phyloP scores from a whole-genome alignment of 2,797 vertebrate genomes.

The Sebastes goodei region DNA sequence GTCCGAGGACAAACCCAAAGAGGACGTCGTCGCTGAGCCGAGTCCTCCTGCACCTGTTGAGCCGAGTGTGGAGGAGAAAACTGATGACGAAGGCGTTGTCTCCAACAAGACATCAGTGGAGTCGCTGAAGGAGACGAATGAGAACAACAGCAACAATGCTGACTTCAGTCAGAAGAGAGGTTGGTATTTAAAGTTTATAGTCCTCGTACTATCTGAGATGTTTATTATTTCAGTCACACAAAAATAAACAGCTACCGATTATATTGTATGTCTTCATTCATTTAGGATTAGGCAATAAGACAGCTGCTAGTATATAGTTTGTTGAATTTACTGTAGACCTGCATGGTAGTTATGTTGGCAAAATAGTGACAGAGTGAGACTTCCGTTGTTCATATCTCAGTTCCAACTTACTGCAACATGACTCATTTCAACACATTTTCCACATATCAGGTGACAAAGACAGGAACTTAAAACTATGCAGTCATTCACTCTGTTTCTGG shows the following conservation, averaged over 20 bases:
- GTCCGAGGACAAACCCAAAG: conserved; percentile 44
- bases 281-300: background rate
- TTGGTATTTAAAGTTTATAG: conserved; percentile 29
- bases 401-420: background rate
- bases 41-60: conserved; percentile 38
- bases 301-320: background rate
- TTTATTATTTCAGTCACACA: background rate
- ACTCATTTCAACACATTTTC: conserved; percentile 29
- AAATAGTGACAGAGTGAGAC: background rate
- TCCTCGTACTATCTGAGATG: background rate
- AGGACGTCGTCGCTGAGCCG: background rate
- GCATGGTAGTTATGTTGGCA: background rate
- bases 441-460: background rate
- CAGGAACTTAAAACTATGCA: background rate
- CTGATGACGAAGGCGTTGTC: conserved; percentile 40
- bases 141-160: conserved; percentile 71
- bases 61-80: conserved; percentile 48
- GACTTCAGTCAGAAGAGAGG: conserved; percentile 30
- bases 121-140: conserved; percentile 66
- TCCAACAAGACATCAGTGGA: conserved; percentile 73
- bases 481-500: background rate
- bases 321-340: background rate
- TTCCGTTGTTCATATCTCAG: background rate
- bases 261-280: background rate
- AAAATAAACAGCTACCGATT: background rate